Percentiles rank a stretch among this genome's conserved stretches.
Evolutionary conservation across 2,113 vertebrate species (phyloP).

Genomic region (Blennius ocellaris): DNA sequence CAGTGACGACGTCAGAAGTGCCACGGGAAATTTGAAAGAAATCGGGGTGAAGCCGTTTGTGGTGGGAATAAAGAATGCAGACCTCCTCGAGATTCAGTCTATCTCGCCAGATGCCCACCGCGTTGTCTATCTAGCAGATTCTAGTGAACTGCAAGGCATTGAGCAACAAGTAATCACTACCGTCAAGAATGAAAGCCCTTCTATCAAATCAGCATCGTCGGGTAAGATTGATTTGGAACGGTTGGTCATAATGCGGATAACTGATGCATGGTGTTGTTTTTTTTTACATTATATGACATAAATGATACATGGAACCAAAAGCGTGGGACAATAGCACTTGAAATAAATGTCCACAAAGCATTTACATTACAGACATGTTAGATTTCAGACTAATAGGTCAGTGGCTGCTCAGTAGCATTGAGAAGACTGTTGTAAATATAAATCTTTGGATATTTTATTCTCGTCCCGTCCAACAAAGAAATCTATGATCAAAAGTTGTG

Average conservation of each 20-base stretch:
- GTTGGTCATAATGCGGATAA: not conserved
- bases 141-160: constrained; percentile 76
- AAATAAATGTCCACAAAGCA: too few species aligned
- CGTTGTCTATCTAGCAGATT: constrained; percentile 80
- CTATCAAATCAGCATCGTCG: constrained; percentile 22
- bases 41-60: constrained; percentile 84
- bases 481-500: too few species aligned
- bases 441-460: too few species aligned
- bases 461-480: too few species aligned
- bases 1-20: constrained; percentile 80
- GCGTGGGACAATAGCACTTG: too few species aligned
- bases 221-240: constrained; percentile 62
- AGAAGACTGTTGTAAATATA: too few species aligned
- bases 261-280: not conserved
- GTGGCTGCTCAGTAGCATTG: too few species aligned
- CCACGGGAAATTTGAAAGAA: constrained; percentile 78
- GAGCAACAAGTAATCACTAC: constrained; percentile 67
- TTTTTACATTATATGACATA: not conserved
- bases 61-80: constrained; percentile 85
- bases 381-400: not conserved
- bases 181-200: constrained; percentile 23
- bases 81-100: constrained; percentile 83
- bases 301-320: not conserved
- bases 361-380: not conserved
- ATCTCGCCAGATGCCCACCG: constrained; percentile 83